A percentile compares a stretch with the other conserved stretches of the same genome.
phyloP scores from a whole-genome alignment of 2,113 vertebrate genomes.

The Chaetodon trifascialis region DNA sequence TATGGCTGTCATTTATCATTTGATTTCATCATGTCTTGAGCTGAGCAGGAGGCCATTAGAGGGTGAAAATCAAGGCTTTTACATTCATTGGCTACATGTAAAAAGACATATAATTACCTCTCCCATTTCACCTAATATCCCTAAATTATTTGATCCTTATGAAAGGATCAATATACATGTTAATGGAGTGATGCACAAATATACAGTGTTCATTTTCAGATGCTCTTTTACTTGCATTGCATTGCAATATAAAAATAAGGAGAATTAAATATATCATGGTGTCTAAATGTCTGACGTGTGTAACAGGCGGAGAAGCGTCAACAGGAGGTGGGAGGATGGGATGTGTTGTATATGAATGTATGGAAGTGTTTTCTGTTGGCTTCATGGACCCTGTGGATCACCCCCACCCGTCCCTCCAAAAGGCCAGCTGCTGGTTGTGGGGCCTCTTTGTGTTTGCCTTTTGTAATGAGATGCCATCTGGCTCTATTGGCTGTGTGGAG shows the following conservation, averaged over 20 bases:
- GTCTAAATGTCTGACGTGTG: neutral
- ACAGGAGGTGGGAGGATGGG: constrained; percentile 22
- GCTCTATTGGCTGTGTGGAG: constrained; percentile 76
- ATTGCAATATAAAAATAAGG: neutral
- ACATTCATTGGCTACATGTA: too few species aligned
- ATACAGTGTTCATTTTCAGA: neutral
- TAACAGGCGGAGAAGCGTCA: constrained; percentile 11
- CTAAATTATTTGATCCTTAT: too few species aligned
- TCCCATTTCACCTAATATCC: too few species aligned
- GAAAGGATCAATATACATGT: neutral
- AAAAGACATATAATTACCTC: too few species aligned
- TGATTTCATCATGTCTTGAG: neutral
- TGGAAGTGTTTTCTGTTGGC: constrained; percentile 41
- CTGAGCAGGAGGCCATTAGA: neutral
- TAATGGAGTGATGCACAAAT: neutral
- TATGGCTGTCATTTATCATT: neutral
- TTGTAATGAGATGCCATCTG: constrained; percentile 84
- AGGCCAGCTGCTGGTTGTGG: constrained; percentile 74
- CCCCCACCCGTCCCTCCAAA: constrained; percentile 45
- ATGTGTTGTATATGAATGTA: constrained; percentile 31
- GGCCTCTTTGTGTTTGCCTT: constrained; percentile 77
- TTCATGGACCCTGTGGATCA: constrained; percentile 38
- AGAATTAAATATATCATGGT: neutral
- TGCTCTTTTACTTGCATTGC: neutral
- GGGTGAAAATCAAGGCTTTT: too few species aligned